Evolutionary conservation across 2,113 vertebrate genomes (phyloP).

Genomic region (Anguilla rostrata): DNA sequence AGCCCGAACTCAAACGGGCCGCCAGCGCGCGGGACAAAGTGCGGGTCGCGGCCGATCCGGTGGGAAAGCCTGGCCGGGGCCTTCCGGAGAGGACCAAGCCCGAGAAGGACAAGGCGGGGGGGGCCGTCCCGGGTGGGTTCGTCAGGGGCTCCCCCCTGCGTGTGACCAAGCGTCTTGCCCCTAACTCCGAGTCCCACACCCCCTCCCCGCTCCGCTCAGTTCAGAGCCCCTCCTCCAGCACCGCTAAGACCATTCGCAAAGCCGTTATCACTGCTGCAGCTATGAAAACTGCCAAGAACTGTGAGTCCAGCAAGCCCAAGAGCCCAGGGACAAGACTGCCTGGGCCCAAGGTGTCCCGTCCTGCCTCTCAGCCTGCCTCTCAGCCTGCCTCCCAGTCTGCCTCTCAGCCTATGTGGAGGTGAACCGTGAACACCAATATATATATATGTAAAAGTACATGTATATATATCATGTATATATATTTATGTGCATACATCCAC

Average conservation of each 20-base stretch:
- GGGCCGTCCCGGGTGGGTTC: conserved; percentile 42
- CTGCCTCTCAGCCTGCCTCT: conserved; percentile 52
- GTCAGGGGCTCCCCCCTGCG: conserved; percentile 60
- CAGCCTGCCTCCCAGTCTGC: conserved; percentile 52
- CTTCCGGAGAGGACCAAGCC: conserved; percentile 45
- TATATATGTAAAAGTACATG: neutral
- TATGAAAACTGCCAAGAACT: conserved; percentile 60
- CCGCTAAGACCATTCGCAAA: conserved; percentile 69
- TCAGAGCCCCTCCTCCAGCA: conserved; percentile 58
- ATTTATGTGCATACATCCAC: neutral
- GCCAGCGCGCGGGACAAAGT: conserved; percentile 38
- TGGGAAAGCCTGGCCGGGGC: conserved; percentile 35
- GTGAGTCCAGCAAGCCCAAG: conserved; percentile 52
- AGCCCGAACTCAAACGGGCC: conserved; percentile 51
- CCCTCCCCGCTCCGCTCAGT: conserved; percentile 41
- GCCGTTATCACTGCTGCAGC: conserved; percentile 65
- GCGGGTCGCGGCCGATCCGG: conserved; percentile 15
- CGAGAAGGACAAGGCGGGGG: conserved; percentile 48
- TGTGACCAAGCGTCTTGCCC: conserved; percentile 67
- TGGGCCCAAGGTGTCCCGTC: conserved; percentile 60
- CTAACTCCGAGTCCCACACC: conserved; percentile 57
- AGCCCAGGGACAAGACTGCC: conserved; percentile 54
- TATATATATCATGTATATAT: neutral
- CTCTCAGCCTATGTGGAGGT: conserved; percentile 66
- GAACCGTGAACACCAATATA: conserved; percentile 28